Conservation (phyloP, 2,797 vertebrate species). For the Brachymystax lenok region DNA sequence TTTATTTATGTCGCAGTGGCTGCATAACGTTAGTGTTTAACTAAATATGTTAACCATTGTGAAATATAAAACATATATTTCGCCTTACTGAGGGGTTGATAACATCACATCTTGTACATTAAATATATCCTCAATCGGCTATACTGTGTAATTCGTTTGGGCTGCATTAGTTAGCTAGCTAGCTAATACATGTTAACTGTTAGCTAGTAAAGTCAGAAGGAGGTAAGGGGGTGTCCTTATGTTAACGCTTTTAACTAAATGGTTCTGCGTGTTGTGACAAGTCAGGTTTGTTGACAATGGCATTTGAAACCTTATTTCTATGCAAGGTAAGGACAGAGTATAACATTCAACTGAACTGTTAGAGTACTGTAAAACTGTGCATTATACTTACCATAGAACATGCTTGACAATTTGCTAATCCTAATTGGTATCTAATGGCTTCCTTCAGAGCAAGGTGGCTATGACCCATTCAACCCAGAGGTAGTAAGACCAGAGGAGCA, state of each 20-base stretch:
- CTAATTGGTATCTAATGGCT: neutral
- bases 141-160: neutral
- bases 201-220: too few relatives aligned
- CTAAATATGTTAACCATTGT: neutral
- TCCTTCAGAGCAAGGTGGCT: conserved; percentile 83
- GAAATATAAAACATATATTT: too few relatives aligned
- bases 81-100: neutral
- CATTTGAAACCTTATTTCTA: too few relatives aligned
- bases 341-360: neutral
- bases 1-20: neutral
- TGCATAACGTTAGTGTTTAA: neutral
- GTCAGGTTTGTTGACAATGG: neutral
- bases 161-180: neutral
- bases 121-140: neutral
- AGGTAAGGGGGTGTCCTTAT: too few relatives aligned
- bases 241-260: too few relatives aligned
- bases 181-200: too few relatives aligned
- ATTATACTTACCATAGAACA: too few relatives aligned
- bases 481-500: conserved; percentile 76
- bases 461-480: conserved; percentile 92
- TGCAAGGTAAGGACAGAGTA: too few relatives aligned
- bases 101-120: neutral
- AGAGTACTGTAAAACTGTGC: neutral
- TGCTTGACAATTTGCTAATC: neutral
- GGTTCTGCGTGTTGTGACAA: too few relatives aligned